These are phyloP conservation scores for Lagocephalus sceleratus DNA, from an alignment of 2,797 vertebrate genomes.

Conservation along the genomic window DNA sequence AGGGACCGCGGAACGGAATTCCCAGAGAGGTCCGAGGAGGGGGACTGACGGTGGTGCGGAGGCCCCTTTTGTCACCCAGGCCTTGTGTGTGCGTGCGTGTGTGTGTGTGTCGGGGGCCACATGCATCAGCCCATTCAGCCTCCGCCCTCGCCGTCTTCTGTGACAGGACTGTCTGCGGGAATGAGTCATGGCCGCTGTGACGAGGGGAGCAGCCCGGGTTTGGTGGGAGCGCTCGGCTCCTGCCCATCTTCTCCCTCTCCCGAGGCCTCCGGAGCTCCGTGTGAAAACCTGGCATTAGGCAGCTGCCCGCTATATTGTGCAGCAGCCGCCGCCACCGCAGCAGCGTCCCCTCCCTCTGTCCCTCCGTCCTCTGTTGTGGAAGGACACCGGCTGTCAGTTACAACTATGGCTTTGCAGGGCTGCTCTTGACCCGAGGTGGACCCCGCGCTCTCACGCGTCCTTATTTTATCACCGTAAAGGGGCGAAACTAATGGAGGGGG, in stretches of 20 bases:
- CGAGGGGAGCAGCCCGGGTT: constrained; percentile 63
- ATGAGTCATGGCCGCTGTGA: constrained; percentile 69
- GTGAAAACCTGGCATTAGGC: constrained; percentile 65
- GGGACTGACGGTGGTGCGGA: constrained; percentile 42
- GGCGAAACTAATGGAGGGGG: constrained; percentile 47
- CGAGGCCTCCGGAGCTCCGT: constrained; percentile 37
- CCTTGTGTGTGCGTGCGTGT: constrained; percentile 53
- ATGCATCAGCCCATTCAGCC: constrained; percentile 60
- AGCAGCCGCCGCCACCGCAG: constrained; percentile 13
- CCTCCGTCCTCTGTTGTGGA: constrained; percentile 43
- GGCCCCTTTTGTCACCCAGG: constrained; percentile 60
- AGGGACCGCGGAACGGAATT: constrained; percentile 44
- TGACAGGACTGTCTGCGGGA: constrained; percentile 52
- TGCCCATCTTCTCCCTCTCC: constrained; percentile 31
- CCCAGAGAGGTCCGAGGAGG: constrained; percentile 55
- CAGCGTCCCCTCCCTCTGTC: constrained; percentile 10
- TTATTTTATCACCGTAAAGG: constrained; percentile 39
- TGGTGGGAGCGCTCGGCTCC: constrained; percentile 26
- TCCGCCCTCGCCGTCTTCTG: constrained; percentile 29
- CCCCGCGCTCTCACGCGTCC: constrained; percentile 35
- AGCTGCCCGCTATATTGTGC: constrained; percentile 41
- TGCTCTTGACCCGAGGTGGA: constrained; percentile 56
- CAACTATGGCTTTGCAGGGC: constrained; percentile 49
- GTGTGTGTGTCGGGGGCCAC: constrained; percentile 54
- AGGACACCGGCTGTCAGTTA: constrained; percentile 55